Conservation (phyloP, 2,888 invertebrate genomes). For the Mimumesa dahlbomi region DNA sequence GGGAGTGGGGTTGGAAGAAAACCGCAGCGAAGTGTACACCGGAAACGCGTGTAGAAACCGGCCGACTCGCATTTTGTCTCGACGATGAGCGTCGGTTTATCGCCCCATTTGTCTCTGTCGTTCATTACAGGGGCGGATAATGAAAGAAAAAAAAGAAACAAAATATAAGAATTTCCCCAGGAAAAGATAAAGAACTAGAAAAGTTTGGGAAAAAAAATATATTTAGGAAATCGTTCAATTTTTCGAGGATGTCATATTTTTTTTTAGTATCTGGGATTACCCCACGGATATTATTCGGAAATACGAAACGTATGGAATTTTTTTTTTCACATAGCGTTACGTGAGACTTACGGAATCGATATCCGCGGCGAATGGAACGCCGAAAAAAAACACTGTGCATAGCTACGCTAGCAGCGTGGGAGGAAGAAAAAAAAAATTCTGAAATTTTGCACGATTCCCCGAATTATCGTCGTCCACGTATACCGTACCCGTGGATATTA, state of each 20-base stretch:
- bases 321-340: neutral
- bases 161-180: too few species aligned
- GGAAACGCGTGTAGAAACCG: slow-evolving; percentile 39
- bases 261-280: neutral
- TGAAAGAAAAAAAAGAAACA: neutral
- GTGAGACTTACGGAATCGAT: neutral
- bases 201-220: neutral
- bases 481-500: too few species aligned
- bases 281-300: neutral
- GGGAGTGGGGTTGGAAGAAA: neutral
- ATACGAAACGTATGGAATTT: neutral
- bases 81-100: slow-evolving; percentile 31
- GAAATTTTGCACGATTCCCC: too few species aligned
- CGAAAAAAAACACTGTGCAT: too few species aligned
- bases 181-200: too few species aligned
- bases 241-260: neutral
- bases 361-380: too few species aligned
- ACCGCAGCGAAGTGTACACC: neutral
- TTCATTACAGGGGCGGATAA: neutral
- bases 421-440: too few species aligned
- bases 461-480: neutral
- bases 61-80: slow-evolving; percentile 8
- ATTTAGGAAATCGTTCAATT: neutral
- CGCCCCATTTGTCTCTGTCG: slow-evolving; percentile 24
- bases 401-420: too few species aligned